Evolutionary conservation across 2,888 invertebrate species (phyloP), one percentile per base, ranked within the genome.

Genomic region (Drosophila anomalata): DNA sequence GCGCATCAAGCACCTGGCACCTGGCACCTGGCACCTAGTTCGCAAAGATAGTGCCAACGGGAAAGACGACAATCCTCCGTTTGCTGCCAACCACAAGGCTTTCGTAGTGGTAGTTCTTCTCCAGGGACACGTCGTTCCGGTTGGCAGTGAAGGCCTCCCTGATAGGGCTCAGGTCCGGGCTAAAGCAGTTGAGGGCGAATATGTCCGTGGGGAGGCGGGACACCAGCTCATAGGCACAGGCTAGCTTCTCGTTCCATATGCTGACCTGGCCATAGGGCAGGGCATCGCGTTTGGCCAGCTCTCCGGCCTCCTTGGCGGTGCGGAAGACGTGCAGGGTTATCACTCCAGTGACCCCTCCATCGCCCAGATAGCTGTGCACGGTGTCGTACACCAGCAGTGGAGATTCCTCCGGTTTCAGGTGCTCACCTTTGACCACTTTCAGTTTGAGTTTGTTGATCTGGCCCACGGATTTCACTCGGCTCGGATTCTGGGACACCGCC

Each of bases 11-110:
- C 57, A 17, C 29, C 33, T 24, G 17, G 20, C 7, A 8, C 5
- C 33, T n/a, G 12, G n/a, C 12, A 17, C 26, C 42, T 14, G 26
- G 9, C 7, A 26, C 11, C 70, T 44, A 91, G 62, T 91, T 91
- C 24, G 90, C 90, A 71, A 89, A 92, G 33, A 87, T 90, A 7
- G 89, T 89, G 44, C 92, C 91, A 55, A 91, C 77, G 4, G 91
- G 90, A 51, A 91, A 91, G 26, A 90, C 89, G 46, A 92, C 71
- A n/a, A 82, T 85, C 72, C 89, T 89, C 33, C 78, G 79, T 14
- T 70, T 53, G 0, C 75, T 78, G 7, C 78, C 65, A 2, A 74
- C 42, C 5, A 55, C 41, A 22, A 91, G 51, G 0, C 84, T 84
- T 70, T 91, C 92, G 57, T 90, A 91, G 71, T 91, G 91, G 59